These are phyloP conservation scores for Salvelinus fontinalis DNA, from an alignment of 2,113 vertebrate species.

Conservation along the genomic window DNA sequence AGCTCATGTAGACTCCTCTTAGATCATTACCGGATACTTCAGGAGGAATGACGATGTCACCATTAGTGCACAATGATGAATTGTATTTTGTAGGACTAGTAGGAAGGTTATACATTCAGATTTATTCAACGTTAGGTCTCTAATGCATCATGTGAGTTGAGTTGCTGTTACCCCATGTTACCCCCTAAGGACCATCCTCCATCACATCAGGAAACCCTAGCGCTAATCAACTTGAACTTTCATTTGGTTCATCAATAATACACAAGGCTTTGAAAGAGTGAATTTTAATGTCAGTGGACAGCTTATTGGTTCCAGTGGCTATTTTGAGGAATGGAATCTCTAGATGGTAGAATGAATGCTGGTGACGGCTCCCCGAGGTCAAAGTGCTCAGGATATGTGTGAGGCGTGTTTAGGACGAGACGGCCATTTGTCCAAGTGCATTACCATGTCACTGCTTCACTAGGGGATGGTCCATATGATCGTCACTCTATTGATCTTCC, in stretches of 20 bases:
- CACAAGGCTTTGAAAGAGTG: conserved; percentile 17
- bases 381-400: conserved; percentile 27
- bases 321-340: conserved; percentile 39
- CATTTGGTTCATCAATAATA: conserved; percentile 24
- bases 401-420: conserved; percentile 45
- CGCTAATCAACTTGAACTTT: not conserved
- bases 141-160: not conserved
- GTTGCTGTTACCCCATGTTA: not conserved
- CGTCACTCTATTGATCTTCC: not conserved
- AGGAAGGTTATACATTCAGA: too few relatives aligned
- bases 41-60: too few relatives aligned
- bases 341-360: conserved; percentile 31
- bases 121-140: not conserved
- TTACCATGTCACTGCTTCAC: conserved; percentile 32
- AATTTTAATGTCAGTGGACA: conserved; percentile 43
- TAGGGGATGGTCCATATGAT: not conserved
- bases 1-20: too few relatives aligned
- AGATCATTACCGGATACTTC: too few relatives aligned
- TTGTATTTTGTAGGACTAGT: too few relatives aligned
- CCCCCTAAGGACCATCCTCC: not conserved
- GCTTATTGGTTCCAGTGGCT: conserved; percentile 21
- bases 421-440: conserved; percentile 52
- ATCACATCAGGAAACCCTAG: not conserved
- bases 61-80: too few relatives aligned
- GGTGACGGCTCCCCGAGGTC: conserved; percentile 29